A percentile compares a stretch with the other conserved stretches of the same genome.
phyloP scores from a whole-genome alignment of 1,140 invertebrate genomes.

The Patella vulgata region DNA sequence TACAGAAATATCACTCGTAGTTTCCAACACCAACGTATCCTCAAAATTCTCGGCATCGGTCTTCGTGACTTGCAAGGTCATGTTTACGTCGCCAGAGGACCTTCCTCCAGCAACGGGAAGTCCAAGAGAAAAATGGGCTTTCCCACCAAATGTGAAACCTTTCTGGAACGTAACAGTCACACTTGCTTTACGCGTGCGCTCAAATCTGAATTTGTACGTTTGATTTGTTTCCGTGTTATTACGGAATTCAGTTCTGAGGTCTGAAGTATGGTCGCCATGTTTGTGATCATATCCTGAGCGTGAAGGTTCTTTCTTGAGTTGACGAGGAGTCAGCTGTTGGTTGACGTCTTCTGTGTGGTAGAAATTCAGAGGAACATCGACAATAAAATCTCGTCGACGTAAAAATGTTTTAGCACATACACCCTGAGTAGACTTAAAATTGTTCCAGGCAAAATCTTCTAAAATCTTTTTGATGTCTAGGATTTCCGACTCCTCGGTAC shows the following conservation, averaged over 20 bases:
- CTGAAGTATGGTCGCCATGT: neutral
- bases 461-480: slow-evolving; percentile 32
- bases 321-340: slow-evolving; percentile 1
- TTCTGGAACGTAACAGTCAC: slow-evolving; percentile 27
- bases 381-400: slow-evolving; percentile 19
- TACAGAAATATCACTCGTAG: slow-evolving; percentile 34
- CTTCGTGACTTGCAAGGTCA: slow-evolving; percentile 20
- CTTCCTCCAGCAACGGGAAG: slow-evolving; percentile 11
- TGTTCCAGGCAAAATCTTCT: slow-evolving; percentile 24
- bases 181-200: slow-evolving; percentile 24
- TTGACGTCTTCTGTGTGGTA: slow-evolving; percentile 30
- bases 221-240: slow-evolving; percentile 29
- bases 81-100: slow-evolving; percentile 14
- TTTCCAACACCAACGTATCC: slow-evolving; percentile 25
- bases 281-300: neutral
- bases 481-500: slow-evolving; percentile 8
- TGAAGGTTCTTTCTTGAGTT: neutral
- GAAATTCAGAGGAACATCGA: slow-evolving; percentile 38
- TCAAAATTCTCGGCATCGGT: slow-evolving; percentile 30
- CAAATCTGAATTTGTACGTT: slow-evolving; percentile 34
- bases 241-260: slow-evolving; percentile 25
- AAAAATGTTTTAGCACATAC: slow-evolving; percentile 15
- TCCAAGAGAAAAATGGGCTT: slow-evolving; percentile 27
- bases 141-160: slow-evolving; percentile 32
- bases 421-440: slow-evolving; percentile 1